A percentile compares a stretch with the other conserved stretches of the same genome.
Evolutionary conservation across 1,140 invertebrate genomes (phyloP).

Genomic region (Babylonia areolata): DNA sequence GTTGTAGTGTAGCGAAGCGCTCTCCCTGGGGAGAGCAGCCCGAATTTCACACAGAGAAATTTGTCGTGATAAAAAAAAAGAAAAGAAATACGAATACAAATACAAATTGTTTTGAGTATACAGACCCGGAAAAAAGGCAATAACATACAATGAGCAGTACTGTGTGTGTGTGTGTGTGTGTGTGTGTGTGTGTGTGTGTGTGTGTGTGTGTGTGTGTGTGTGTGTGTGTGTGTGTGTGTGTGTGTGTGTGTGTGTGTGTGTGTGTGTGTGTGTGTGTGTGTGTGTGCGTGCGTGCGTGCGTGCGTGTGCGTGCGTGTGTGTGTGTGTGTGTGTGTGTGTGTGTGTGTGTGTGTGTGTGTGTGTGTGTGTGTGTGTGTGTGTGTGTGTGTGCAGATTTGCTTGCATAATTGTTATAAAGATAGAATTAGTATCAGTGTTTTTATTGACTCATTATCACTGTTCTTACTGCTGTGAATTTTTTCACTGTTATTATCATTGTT

Average conservation of each 20-base stretch:
- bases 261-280: constrained; percentile 12
- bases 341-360: neutral
- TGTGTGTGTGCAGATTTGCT: too few relatives aligned
- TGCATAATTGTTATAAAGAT: too few relatives aligned
- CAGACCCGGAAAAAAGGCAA: too few relatives aligned
- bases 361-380: neutral
- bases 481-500: too few relatives aligned
- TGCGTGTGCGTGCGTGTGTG: neutral
- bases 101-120: too few relatives aligned
- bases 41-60: too few relatives aligned
- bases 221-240: neutral
- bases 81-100: too few relatives aligned
- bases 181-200: neutral
- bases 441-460: neutral
- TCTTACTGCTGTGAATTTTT: too few relatives aligned
- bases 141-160: too few relatives aligned
- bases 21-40: too few relatives aligned
- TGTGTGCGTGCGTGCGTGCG: neutral
- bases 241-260: constrained; percentile 8
- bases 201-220: neutral
- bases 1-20: too few relatives aligned
- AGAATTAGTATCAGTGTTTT: neutral
- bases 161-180: constrained; percentile 1
- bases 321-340: neutral
- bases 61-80: too few relatives aligned